Evolutionary conservation across 2,888 invertebrate species (phyloP).

Genomic region (Cryptus viduatorius): DNA sequence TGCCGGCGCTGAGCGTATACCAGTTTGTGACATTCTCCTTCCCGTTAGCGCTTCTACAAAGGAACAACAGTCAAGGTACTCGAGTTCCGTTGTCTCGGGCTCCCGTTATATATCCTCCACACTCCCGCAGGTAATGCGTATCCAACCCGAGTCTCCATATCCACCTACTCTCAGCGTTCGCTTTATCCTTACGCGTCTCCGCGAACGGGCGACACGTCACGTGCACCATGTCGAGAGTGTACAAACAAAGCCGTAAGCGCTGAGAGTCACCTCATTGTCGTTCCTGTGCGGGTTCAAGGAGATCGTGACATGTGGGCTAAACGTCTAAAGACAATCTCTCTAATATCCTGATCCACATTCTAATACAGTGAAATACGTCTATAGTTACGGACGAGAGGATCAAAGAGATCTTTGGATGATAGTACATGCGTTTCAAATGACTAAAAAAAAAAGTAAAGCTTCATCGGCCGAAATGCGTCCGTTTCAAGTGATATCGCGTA

Average conservation of each 20-base stretch:
- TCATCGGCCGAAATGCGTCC: too few relatives aligned
- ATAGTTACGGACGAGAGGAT: not conserved
- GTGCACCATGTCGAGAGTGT: slow-evolving; percentile 56
- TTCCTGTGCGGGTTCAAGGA: slow-evolving; percentile 45
- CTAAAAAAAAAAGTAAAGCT: too few relatives aligned
- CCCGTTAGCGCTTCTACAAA: slow-evolving; percentile 34
- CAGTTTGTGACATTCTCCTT: slow-evolving; percentile 43
- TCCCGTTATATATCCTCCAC: slow-evolving; percentile 46
- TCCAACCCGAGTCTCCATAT: slow-evolving; percentile 15
- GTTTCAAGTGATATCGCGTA: too few relatives aligned
- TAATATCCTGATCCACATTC: slow-evolving; percentile 52
- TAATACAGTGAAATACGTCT: slow-evolving; percentile 8
- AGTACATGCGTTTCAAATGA: too few relatives aligned
- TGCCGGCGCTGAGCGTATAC: slow-evolving; percentile 19
- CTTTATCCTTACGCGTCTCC: slow-evolving; percentile 15
- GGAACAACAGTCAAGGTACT: slow-evolving; percentile 45
- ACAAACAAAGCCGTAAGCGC: slow-evolving; percentile 58
- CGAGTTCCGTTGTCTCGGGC: slow-evolving; percentile 34
- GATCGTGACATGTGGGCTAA: slow-evolving; percentile 55
- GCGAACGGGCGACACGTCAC: slow-evolving; percentile 54
- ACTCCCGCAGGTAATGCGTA: slow-evolving; percentile 55
- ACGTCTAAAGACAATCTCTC: slow-evolving; percentile 42
- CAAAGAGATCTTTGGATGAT: not conserved
- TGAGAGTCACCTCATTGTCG: slow-evolving; percentile 40
- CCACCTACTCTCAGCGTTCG: not conserved